phyloP scores from a whole-genome alignment of 23 tunicate species.

The Styela plicata region DNA sequence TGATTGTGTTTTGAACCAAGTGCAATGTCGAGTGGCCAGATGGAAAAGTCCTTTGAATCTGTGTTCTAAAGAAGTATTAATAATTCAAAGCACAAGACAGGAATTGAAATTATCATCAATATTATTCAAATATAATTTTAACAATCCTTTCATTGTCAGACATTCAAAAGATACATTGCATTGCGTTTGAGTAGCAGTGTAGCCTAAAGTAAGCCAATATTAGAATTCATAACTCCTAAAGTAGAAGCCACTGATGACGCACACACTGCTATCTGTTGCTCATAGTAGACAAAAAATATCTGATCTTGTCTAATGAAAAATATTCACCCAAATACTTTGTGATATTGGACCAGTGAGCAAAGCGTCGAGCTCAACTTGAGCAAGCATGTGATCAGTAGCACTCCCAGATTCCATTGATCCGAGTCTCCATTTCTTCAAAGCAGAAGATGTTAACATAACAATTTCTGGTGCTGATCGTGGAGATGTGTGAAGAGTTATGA shows the following conservation, averaged over 20 bases:
- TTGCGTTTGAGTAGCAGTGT: too few species aligned
- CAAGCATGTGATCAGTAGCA: constrained; percentile 33
- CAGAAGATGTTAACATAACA: constrained; percentile 32
- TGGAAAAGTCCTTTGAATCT: constrained; percentile 2
- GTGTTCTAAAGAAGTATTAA: not conserved
- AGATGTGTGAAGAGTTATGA: not conserved
- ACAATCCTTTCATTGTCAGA: too few species aligned
- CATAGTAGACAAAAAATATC: too few species aligned
- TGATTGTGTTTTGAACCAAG: constrained; percentile 33
- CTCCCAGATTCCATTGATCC: constrained; percentile 18
- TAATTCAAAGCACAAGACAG: too few species aligned
- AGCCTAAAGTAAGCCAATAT: too few species aligned
- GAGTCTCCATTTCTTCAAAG: constrained; percentile 45
- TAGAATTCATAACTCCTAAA: too few species aligned
- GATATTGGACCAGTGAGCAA: constrained; percentile 18
- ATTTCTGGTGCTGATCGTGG: constrained; percentile 27
- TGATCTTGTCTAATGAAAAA: too few species aligned
- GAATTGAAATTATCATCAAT: too few species aligned
- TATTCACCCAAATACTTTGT: constrained; percentile 37
- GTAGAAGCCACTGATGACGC: too few species aligned
- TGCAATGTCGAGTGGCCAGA: constrained; percentile 66
- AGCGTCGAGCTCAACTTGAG: constrained; percentile 32
- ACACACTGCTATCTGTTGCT: too few species aligned
- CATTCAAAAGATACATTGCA: too few species aligned
- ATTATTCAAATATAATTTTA: too few species aligned